Evolutionary conservation across 2,888 invertebrate species (phyloP).

Genomic region (Amblyteles armatorius): DNA sequence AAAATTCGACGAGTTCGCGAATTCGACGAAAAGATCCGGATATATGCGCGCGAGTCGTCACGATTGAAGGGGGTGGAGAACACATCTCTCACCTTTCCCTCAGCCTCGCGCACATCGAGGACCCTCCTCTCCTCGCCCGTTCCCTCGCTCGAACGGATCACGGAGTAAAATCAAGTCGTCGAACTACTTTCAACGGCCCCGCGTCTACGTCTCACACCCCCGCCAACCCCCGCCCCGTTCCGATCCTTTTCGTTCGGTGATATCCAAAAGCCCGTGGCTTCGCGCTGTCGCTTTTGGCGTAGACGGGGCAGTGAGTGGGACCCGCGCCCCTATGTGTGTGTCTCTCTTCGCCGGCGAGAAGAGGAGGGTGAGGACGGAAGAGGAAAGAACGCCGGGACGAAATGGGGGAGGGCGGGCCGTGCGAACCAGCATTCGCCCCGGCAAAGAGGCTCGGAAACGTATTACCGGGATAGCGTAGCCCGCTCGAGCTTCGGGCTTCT

Average conservation of each 20-base stretch:
- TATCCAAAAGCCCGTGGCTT: conserved; percentile 12
- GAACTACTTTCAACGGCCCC: conserved; percentile 26
- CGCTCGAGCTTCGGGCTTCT: conserved; percentile 39
- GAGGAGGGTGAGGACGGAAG: conserved; percentile 7
- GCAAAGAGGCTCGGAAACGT: conserved; percentile 65
- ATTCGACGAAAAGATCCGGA: neutral
- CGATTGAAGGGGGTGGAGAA: neutral
- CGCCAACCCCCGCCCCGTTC: neutral
- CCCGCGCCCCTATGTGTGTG: neutral
- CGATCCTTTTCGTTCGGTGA: conserved; percentile 37
- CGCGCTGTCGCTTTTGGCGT: conserved; percentile 7
- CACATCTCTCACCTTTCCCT: conserved; percentile 2
- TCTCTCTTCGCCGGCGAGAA: neutral
- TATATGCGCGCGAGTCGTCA: neutral
- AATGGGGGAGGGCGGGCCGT: conserved; percentile 60
- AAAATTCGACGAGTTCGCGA: conserved; percentile 27
- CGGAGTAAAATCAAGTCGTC: conserved; percentile 53
- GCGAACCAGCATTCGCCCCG: conserved; percentile 65
- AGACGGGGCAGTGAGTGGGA: conserved; percentile 4
- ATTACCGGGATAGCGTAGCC: conserved; percentile 59
- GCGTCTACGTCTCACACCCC: neutral
- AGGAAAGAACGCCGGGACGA: conserved; percentile 42
- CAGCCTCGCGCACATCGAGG: neutral
- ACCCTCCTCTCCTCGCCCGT: neutral
- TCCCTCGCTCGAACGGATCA: conserved; percentile 38